These are phyloP conservation scores for Dromiciops gliroides DNA, from an alignment of 2,113 vertebrate genomes.

Conservation along the genomic window DNA sequence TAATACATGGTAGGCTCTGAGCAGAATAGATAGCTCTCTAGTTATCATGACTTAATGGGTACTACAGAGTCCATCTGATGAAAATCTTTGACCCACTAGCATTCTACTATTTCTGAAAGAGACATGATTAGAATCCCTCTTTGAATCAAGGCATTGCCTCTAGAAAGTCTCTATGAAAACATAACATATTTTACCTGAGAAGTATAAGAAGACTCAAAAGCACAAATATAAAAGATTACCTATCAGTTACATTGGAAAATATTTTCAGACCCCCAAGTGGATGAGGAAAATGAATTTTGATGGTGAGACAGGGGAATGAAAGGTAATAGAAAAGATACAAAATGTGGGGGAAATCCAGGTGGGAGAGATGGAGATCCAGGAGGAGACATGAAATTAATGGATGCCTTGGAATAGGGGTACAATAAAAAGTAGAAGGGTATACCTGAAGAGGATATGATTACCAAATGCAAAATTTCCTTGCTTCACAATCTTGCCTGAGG, in stretches of 20 bases:
- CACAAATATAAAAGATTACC: not conserved
- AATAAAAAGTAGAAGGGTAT: too few species aligned
- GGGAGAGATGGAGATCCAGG: not conserved
- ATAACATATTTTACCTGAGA: not conserved
- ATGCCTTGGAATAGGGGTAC: too few species aligned
- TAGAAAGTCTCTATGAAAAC: not conserved
- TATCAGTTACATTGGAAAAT: not conserved
- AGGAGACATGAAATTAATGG: too few species aligned
- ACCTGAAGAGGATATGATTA: too few species aligned
- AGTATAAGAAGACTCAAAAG: not conserved
- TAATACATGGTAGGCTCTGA: not conserved
- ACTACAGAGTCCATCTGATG: not conserved
- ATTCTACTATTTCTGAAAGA: not conserved
- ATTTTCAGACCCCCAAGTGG: not conserved
- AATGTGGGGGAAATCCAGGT: not conserved
- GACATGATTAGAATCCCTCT: not conserved
- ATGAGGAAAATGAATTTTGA: not conserved
- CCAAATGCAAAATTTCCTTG: too few species aligned
- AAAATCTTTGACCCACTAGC: not conserved
- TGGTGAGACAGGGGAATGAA: not conserved
- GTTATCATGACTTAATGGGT: not conserved
- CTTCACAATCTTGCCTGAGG: too few species aligned
- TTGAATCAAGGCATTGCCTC: not conserved
- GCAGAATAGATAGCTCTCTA: not conserved
- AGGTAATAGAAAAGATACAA: not conserved